Evolutionary conservation across 2,888 invertebrate genomes (phyloP).

Genomic region (Melanotus villosus): DNA sequence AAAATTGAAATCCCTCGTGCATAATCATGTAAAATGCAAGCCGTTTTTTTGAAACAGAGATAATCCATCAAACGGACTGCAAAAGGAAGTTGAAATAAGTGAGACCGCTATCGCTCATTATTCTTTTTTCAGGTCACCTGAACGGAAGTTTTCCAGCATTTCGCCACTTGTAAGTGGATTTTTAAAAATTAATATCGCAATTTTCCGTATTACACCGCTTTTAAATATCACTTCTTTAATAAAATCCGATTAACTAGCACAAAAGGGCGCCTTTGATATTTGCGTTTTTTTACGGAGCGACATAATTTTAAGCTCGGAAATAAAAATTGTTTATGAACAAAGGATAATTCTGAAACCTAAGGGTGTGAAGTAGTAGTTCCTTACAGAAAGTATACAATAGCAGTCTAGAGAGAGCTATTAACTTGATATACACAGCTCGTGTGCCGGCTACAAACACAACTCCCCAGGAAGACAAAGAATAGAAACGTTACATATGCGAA

Average conservation of each 20-base stretch:
- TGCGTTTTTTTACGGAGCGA: neutral
- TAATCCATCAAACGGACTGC: conserved; percentile 44
- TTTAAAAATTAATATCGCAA: conserved; percentile 30
- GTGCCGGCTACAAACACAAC: conserved; percentile 47
- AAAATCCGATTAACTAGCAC: neutral
- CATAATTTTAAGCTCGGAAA: conserved; percentile 8
- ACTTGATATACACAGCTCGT: conserved; percentile 51
- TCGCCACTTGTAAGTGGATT: conserved; percentile 5
- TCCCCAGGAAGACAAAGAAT: conserved; percentile 47
- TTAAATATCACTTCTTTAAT: conserved; percentile 2
- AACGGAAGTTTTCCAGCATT: conserved; percentile 16
- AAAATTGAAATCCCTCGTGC: conserved; percentile 37
- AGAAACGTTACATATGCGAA: conserved; percentile 49
- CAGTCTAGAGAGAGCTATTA: conserved; percentile 51
- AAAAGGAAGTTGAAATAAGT: conserved; percentile 37
- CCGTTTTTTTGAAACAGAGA: conserved; percentile 30
- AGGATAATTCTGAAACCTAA: conserved; percentile 29
- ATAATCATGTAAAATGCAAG: conserved; percentile 38
- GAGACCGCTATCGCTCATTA: conserved; percentile 36
- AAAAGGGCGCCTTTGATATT: neutral
- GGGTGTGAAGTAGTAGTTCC: conserved; percentile 40
- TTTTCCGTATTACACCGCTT: conserved; percentile 8
- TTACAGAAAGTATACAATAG: conserved; percentile 50
- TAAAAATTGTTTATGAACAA: conserved; percentile 35
- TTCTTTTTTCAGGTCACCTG: conserved; percentile 35